Base-by-base conservation (phyloP, 53 echinoderm and acorn worm species). In the Henricia sp. region DNA sequence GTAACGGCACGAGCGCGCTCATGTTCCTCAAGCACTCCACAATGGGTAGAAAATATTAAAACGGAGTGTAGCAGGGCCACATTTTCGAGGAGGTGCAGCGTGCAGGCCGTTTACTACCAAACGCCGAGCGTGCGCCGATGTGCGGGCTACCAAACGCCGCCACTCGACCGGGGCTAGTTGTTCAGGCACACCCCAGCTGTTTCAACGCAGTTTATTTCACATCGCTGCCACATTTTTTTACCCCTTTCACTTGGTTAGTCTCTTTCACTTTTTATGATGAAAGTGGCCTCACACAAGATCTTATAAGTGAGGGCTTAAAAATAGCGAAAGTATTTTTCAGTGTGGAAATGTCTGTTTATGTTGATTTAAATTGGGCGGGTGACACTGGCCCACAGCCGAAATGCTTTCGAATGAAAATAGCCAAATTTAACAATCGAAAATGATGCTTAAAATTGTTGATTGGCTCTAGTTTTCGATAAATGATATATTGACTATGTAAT, bases 1-100 rank as follows among this genome's bases (percentile, higher is more conserved):
- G 80, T 80, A 43, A 80, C 43, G 50, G 62, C 80, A 80, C 80
- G 80, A 80, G 80, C 65, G 42, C 16, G 43, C 41, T 53, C 51
- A 73, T 73, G 52, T 73, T 53, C 53, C 52, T 73, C 52, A 37
- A 73, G 73, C 73, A 73, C 53, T 51, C 53, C 34, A 73, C 50
- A 73, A 73, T 73, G 53, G 27, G 43, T n/a, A 35, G 73, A 14
- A 23, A 73, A 73, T 67, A 67, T 67, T 39, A 39, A 67, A 35
- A 73, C 55, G 53, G 36, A 21, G 38, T 54, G 52, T 52, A 73
- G 19, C 73, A 73, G 21, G 37, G 32, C 52, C 37, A 35, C 16
- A 32, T 4, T n/a, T 33, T 52, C 32, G 51, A 73, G 35, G 56
- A 40, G 59, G 37, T 32, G 37, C 23, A 35, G 26, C 55, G 58